These are phyloP conservation scores for Blastomussa wellsi DNA, from an alignment of 92 coral and sea anemone species.

Conservation along the genomic window DNA sequence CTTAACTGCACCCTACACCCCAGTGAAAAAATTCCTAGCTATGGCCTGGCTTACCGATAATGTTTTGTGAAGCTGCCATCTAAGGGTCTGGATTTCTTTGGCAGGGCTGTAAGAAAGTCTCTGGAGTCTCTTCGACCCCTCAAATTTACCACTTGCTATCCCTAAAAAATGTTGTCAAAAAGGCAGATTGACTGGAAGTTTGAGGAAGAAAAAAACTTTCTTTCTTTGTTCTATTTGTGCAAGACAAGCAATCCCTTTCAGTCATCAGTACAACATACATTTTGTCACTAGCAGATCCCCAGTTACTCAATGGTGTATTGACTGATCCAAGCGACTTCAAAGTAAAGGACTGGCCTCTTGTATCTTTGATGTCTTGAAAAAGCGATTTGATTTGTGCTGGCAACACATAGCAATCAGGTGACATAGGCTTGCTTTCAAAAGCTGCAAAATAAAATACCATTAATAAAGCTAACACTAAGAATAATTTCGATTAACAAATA, in stretches of 20 bases:
- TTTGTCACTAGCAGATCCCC: constrained; percentile 6
- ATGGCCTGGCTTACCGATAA: too few species aligned
- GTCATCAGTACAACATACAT: neutral
- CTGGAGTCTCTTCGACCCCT: too few species aligned
- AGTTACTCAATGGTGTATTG: constrained; percentile 26
- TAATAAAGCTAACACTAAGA: neutral
- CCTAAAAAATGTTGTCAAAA: neutral
- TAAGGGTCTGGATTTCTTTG: too few species aligned
- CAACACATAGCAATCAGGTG: constrained; percentile 54
- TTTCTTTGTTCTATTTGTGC: neutral
- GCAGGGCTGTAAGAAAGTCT: too few species aligned
- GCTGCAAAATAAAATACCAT: constrained; percentile 37
- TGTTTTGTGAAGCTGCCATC: too few species aligned
- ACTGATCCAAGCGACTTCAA: constrained; percentile 31
- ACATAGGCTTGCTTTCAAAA: constrained; percentile 32
- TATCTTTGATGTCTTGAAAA: neutral
- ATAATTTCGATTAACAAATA: too few species aligned
- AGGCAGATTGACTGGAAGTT: neutral
- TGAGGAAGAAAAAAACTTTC: neutral
- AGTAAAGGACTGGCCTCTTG: constrained; percentile 12
- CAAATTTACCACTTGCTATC: too few species aligned
- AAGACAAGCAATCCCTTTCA: neutral
- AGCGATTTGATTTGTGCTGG: constrained; percentile 44
- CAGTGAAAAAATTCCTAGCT: too few species aligned
- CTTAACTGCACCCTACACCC: too few species aligned